Evolutionary conservation across 2,797 vertebrate genomes (phyloP).

Genomic region (Lacerta agilis): DNA sequence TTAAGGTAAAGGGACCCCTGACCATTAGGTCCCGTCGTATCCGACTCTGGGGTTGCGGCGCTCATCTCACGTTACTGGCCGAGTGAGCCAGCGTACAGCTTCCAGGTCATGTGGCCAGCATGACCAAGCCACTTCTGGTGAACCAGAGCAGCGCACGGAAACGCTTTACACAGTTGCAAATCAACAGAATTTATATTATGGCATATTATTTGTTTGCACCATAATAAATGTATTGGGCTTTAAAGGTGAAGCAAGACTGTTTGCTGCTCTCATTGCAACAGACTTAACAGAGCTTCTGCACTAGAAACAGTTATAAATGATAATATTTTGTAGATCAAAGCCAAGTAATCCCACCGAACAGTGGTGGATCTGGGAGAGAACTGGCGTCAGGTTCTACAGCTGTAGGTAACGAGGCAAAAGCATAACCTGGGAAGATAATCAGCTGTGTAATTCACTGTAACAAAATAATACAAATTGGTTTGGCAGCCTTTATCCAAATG

Average conservation of each 20-base stretch:
- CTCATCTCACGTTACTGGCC: too few species aligned
- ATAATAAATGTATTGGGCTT: neutral
- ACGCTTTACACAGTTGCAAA: neutral
- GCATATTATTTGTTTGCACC: neutral
- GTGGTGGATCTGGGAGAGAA: neutral
- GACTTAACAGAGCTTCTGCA: neutral
- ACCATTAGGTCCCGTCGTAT: too few species aligned
- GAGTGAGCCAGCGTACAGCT: too few species aligned
- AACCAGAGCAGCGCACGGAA: too few species aligned
- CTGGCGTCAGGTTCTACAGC: neutral
- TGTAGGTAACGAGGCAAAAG: neutral
- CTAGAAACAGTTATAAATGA: neutral
- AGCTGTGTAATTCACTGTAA: neutral
- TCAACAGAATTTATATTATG: neutral
- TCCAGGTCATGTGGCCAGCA: too few species aligned
- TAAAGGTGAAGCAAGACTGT: neutral
- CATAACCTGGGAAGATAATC: neutral
- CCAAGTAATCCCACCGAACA: neutral
- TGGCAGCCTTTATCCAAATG: neutral
- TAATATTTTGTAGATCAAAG: neutral
- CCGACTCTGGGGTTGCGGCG: too few species aligned
- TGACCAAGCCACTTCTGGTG: too few species aligned
- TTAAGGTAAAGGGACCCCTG: too few species aligned
- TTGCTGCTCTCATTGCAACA: neutral
- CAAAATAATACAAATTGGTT: neutral